Evolutionary conservation across 2,113 vertebrate genomes (phyloP), one percentile per base, ranked within the genome.

Genomic region (Takifugu flavidus): DNA sequence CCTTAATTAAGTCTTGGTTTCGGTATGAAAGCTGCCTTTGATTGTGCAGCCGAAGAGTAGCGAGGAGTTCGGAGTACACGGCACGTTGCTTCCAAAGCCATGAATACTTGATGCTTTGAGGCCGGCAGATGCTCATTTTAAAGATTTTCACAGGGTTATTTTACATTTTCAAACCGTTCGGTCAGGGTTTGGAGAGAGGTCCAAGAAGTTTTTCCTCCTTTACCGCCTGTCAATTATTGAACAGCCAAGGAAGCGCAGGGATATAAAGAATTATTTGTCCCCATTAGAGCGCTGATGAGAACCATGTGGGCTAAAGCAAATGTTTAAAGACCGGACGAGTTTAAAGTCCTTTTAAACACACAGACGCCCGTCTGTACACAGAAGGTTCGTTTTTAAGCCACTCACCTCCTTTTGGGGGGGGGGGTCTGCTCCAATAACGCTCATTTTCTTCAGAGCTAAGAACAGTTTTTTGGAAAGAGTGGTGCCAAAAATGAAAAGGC

Each of bases 91-190:
- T 74, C 47, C 57, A 56, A 65, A 62, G 51, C 59, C 44, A 72
- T 86, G 52, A 86, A 85, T 72, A 72, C 63, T 79, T 85, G 20
- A 81, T 77, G 71, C 65, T 56, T 72, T n/a, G 39, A 61, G 60
- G 43, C 65, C 49, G 29, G 34, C 57, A 54, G 31, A 55, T 51
- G 29, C 71, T 73, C 75, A 47, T 64, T 65, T 64, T 55, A 67
- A 65, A 61, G 5, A 44, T 25, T 28, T 26, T 5, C 26, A 7
- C 34, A 69, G 60, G 11, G 25, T 39, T 72, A 67, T 67, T 57
- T 1, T 50, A 6, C 47, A 53, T 34, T 72, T 72, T 25, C 14
- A 44, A 72, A 49, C 59, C n/a, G 0, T 56, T 64, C 43, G 50
- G 51, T 45, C 39, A 76, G 52, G 54, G 53, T 77, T 77, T 74